Evolutionary conservation across 2,797 vertebrate genomes (phyloP).

Genomic region (Typhlichthys eigenmanni): DNA sequence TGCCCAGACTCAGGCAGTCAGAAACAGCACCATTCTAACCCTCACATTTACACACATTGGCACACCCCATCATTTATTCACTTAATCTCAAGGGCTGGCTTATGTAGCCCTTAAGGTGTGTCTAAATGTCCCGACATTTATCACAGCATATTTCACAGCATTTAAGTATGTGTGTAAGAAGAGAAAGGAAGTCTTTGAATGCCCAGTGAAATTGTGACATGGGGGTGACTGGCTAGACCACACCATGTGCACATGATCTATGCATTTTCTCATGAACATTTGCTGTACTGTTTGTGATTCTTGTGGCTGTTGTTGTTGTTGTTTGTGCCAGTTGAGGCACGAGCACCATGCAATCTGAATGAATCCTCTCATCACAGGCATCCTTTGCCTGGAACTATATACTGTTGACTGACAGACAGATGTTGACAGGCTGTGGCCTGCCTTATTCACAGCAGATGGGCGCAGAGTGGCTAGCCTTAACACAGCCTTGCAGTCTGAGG

Average conservation of each 20-base stretch:
- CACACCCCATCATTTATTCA: slow-evolving; percentile 55
- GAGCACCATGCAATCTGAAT: slow-evolving; percentile 11
- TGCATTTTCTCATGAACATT: slow-evolving; percentile 53
- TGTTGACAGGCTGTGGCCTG: slow-evolving; percentile 51
- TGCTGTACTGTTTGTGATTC: slow-evolving; percentile 30
- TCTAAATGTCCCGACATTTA: slow-evolving; percentile 26
- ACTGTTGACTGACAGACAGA: slow-evolving; percentile 20
- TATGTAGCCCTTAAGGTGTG: slow-evolving; percentile 26
- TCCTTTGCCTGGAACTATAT: slow-evolving; percentile 26
- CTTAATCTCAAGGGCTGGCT: slow-evolving; percentile 34
- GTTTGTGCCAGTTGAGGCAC: slow-evolving; percentile 6
- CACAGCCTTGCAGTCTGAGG: slow-evolving; percentile 47
- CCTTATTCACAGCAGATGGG: slow-evolving; percentile 55
- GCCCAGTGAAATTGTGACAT: slow-evolving; percentile 28
- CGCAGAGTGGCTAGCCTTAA: slow-evolving; percentile 65
- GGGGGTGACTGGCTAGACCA: slow-evolving; percentile 33
- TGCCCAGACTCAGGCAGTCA: slow-evolving; percentile 65
- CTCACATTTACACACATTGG: slow-evolving; percentile 26
- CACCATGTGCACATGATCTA: slow-evolving; percentile 49
- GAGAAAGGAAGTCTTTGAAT: slow-evolving; percentile 17
- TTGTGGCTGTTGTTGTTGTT: not conserved
- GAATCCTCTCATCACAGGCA: slow-evolving; percentile 10
- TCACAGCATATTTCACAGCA: slow-evolving; percentile 18
- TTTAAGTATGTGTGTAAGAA: slow-evolving; percentile 22
- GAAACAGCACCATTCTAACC: slow-evolving; percentile 35